These are phyloP conservation scores for Scrobipalpa atriplicella DNA, from an alignment of 2,888 invertebrate genomes.

Conservation along the genomic window DNA sequence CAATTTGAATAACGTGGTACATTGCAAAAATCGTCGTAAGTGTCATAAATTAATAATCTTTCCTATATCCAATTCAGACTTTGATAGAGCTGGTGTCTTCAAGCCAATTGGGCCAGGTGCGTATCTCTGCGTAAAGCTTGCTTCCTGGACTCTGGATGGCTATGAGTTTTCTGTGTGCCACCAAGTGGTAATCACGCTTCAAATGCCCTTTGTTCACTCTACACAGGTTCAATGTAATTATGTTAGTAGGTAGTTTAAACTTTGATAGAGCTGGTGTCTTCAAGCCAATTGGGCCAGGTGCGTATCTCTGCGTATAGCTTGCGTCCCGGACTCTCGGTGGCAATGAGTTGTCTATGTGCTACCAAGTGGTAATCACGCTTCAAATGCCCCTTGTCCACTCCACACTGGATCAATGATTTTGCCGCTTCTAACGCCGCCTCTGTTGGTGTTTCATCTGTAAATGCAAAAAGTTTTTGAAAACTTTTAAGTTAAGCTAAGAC, in stretches of 20 bases:
- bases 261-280: slow-evolving; percentile 53
- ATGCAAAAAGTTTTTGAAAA: too few species aligned
- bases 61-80: slow-evolving; percentile 30
- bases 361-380: slow-evolving; percentile 81
- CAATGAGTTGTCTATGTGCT: slow-evolving; percentile 81
- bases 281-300: slow-evolving; percentile 72
- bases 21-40: not conserved
- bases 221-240: slow-evolving; percentile 76
- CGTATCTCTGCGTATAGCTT: slow-evolving; percentile 71
- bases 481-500: too few species aligned
- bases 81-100: slow-evolving; percentile 55
- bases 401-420: slow-evolving; percentile 82
- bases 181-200: slow-evolving; percentile 78
- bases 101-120: slow-evolving; percentile 73
- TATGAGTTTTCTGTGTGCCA: slow-evolving; percentile 83
- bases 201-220: slow-evolving; percentile 79
- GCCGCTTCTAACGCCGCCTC: slow-evolving; percentile 79
- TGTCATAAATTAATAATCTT: too few species aligned
- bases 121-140: slow-evolving; percentile 68
- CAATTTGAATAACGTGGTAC: not conserved
- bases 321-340: slow-evolving; percentile 71
- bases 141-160: slow-evolving; percentile 72
- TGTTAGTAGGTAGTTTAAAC: slow-evolving; percentile 31
- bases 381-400: slow-evolving; percentile 83
- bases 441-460: slow-evolving; percentile 83